These are phyloP conservation scores for Leptobrachium leishanense DNA, from an alignment of 2,113 vertebrate genomes.

Conservation along the genomic window DNA sequence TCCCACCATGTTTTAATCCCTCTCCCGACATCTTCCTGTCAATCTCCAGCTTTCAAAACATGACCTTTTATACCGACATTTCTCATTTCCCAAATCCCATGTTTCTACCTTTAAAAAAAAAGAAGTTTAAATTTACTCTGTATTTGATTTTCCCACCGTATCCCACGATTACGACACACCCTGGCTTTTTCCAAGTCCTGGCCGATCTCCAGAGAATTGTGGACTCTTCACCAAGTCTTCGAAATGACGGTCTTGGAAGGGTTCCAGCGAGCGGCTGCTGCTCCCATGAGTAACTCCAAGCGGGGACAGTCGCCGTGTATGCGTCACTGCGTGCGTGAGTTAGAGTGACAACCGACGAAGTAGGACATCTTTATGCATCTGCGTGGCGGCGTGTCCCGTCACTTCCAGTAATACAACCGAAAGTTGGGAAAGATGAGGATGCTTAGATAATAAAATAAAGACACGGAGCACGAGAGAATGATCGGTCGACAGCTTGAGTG, in stretches of 20 bases:
- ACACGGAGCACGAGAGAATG: background rate
- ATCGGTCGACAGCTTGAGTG: background rate
- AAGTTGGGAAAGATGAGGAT: background rate
- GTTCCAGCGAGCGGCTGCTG: background rate
- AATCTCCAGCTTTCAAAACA: too few relatives aligned
- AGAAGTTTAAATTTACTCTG: background rate
- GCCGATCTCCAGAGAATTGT: background rate
- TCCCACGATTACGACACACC: background rate
- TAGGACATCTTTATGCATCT: background rate
- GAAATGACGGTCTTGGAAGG: constrained; percentile 11
- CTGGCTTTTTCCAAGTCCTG: background rate
- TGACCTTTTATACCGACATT: background rate
- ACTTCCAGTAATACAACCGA: background rate
- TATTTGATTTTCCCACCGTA: background rate
- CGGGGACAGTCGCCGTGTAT: background rate
- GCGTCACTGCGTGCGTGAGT: constrained; percentile 14
- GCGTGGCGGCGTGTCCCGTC: background rate
- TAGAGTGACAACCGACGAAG: background rate
- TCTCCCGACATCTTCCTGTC: too few relatives aligned
- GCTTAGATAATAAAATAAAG: background rate
- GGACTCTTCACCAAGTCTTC: background rate
- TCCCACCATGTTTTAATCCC: too few relatives aligned
- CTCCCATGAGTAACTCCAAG: constrained; percentile 13
- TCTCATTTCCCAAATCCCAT: background rate
- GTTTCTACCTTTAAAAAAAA: background rate